Evolutionary conservation across 2,888 invertebrate genomes (phyloP), one percentile per base, ranked within the genome.

Genomic region (Eupelmus urozonus): DNA sequence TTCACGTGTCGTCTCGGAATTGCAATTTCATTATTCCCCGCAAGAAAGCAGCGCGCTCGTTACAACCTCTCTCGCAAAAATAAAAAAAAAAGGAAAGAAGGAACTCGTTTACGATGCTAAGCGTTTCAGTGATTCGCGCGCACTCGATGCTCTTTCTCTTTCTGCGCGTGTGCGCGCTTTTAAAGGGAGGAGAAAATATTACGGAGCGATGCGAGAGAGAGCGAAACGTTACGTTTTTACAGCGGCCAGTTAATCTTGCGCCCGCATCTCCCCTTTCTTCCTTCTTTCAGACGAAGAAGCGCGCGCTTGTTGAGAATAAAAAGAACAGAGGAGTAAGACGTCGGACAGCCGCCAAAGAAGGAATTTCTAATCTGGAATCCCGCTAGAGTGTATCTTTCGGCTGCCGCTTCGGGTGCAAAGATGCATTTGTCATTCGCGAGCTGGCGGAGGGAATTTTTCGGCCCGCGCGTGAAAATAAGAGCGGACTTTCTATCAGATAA

Each of bases 211-310:
- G 57, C 63, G n/a, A n/a, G 53, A 34, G 9, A 34, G 9, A 34
- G 40, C 16, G 42, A 59, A 63, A 66, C 42, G 71, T 66, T 34
- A 53, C 65, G 40, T 71, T 66, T 70, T 71, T 59, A 53, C 65
- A 72, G 29, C 63, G 42, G 71, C 51, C 71, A 71, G 65, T 71
- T 71, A 76, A 77, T 77, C 76, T 72, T 53, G 76, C 9, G 9
- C 55, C 63, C 69, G 63, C 62, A 67, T 71, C 60, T 66, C 63
- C n/a, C n/a, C 42, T 57, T 25, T 25, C 27, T 42, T 42, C n/a
- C 40, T 34, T 34, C 34, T 34, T 34, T 34, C 34, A 45, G 13
- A 9, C 1, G 29, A 67, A 65, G 25, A 18, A 9, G 40, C 40
- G 42, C 0, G 29, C 9, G 27, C 55, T 18, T 51, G n/a, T 20